These are phyloP conservation scores for Gymnoscopelus microlampas DNA, from an alignment of 2,797 vertebrate genomes.

Conservation along the genomic window DNA sequence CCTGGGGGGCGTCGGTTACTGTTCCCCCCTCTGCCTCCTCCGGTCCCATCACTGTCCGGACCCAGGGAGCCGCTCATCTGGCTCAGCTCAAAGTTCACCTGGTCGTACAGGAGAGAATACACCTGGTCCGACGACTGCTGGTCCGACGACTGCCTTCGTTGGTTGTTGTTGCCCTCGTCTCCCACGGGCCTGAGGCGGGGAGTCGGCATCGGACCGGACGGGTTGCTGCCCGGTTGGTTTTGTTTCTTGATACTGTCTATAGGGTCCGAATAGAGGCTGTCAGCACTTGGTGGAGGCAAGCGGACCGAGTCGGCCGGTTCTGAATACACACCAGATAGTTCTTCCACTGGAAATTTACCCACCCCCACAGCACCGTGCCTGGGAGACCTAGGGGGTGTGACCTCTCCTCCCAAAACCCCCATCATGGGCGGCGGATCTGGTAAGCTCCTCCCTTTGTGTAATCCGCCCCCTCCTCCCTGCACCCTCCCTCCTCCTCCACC, in stretches of 20 bases:
- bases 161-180: conserved; percentile 62
- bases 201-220: conserved; percentile 48
- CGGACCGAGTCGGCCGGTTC: conserved; percentile 92
- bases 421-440: conserved; percentile 76
- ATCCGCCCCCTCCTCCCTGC: conserved; percentile 56
- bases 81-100: conserved; percentile 71
- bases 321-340: conserved; percentile 83
- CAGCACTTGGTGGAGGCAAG: conserved; percentile 59
- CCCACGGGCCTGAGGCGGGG: conserved; percentile 71
- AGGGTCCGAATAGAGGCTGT: conserved; percentile 91
- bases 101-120: conserved; percentile 83
- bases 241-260: conserved; percentile 85
- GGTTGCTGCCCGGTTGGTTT: conserved; percentile 35
- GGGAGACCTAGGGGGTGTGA: background rate
- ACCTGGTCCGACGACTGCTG: conserved; percentile 43
- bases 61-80: conserved; percentile 55
- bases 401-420: conserved; percentile 42
- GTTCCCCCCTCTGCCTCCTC: conserved; percentile 29
- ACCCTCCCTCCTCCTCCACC: conserved; percentile 54
- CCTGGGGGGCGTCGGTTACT: conserved; percentile 60
- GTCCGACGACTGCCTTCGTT: conserved; percentile 48
- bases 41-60: conserved; percentile 55
- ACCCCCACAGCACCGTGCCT: conserved; percentile 38
- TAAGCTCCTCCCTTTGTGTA: conserved; percentile 81
- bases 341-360: conserved; percentile 62